These are phyloP conservation scores for Drepanosiphum platanoidis DNA, from an alignment of 2,888 invertebrate genomes.

Conservation along the genomic window DNA sequence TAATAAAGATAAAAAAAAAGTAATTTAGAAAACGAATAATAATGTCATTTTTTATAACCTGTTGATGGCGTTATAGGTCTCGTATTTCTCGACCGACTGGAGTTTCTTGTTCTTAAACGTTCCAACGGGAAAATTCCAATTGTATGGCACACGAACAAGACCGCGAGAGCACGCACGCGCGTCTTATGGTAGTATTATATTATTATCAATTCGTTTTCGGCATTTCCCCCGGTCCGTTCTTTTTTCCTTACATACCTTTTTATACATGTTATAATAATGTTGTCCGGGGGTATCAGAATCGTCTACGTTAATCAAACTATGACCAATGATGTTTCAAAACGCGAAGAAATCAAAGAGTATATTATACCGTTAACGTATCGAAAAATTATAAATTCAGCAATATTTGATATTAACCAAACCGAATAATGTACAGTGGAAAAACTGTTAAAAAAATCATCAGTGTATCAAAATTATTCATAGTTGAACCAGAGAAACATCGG, in stretches of 20 bases:
- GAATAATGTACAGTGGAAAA: neutral
- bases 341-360: too few species aligned
- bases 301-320: neutral
- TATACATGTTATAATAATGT: too few species aligned
- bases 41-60: neutral
- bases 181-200: neutral
- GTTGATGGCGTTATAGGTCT: neutral
- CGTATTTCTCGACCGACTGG: slow-evolving; percentile 21
- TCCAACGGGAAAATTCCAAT: slow-evolving; percentile 30
- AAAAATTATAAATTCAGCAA: neutral
- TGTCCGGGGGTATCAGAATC: neutral
- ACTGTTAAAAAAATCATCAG: neutral
- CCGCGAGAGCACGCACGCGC: too few species aligned
- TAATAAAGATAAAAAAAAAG: neutral
- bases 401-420: neutral
- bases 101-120: slow-evolving; percentile 30
- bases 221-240: neutral
- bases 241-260: neutral
- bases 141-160: too few species aligned
- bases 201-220: neutral
- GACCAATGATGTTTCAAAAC: neutral
- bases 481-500: neutral
- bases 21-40: slow-evolving; percentile 23
- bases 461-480: slow-evolving; percentile 5
- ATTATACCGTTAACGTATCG: neutral